Base-by-base conservation (phyloP, 2,113 vertebrate species). In the Phaethornis superciliosus region DNA sequence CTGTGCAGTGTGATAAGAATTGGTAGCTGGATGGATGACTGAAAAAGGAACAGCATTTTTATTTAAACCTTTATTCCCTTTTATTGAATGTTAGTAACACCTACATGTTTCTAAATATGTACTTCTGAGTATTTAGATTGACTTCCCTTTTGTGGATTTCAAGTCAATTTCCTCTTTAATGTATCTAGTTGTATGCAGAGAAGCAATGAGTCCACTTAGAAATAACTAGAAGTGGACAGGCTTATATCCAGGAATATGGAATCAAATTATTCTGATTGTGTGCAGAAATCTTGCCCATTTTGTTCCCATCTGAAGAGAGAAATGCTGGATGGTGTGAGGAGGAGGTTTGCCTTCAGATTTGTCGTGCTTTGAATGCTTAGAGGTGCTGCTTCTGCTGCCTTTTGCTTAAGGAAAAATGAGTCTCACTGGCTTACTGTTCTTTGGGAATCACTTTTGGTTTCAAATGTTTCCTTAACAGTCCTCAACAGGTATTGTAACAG, bases 401-500 rank as follows among this genome's bases (percentile, higher is more conserved):
- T 59, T n/a, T 22, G 5, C 12, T 63, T 77, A 22, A 54, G 65
- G 11, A 64, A 54, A 51, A 40, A 18, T 52, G 5, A 15, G 35
- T 21, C 30, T 75, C 1, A 51, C 76, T 83, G 22, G 3, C 3
- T 59, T n/a, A 51, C 7, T 64, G 27, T 55, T 74, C 0, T 18
- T 12, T 46, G 27, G 26, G 47, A 74, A 14, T 79, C 6, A 9
- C 4, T 84, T 75, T 44, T 6, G 27, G 26, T 5, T 12, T 88
- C 42, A 37, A 49, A 62, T 30, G 6, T 69, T 89, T 93, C 98
- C 98, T 99, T 98, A 98, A 99, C 96, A 63, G 4, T 30, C 5
- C 81, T n/a, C n/a, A 74, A 47, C 88, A 99, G 99, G 99, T 99
- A 99, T 74, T 99, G 99, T 92, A 99, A 99, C 96, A 98, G 99